Conservation (phyloP, 1,140 invertebrate species). For the Drosophila pectinifera region DNA sequence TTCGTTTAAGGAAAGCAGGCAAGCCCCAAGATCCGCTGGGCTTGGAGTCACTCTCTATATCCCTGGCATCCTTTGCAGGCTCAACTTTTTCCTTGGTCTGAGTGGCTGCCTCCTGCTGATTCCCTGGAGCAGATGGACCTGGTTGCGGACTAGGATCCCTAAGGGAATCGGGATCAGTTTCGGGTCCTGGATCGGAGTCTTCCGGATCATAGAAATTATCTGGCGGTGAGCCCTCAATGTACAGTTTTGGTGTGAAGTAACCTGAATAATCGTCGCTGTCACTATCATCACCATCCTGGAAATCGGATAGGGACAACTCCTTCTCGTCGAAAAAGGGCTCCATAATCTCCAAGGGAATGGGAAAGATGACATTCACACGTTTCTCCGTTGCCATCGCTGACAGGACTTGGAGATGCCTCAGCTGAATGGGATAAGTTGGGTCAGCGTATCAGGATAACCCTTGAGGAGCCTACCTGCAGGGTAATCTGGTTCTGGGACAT, state of each 20-base stretch:
- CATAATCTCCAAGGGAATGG: constrained; percentile 93
- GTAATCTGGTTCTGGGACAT: constrained; percentile 95
- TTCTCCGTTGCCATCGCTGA: constrained; percentile 97
- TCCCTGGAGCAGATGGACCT: too few species aligned
- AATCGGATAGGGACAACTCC: neutral
- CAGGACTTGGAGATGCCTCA: constrained; percentile 89
- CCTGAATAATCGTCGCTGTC: neutral
- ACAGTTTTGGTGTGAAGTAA: constrained; percentile 18
- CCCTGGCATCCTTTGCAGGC: neutral
- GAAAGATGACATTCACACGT: constrained; percentile 98
- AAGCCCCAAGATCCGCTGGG: neutral
- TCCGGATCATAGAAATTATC: neutral
- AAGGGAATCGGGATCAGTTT: too few species aligned
- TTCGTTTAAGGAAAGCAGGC: neutral
- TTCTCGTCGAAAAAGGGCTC: constrained; percentile 11
- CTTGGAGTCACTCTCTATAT: neutral
- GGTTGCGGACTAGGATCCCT: too few species aligned
- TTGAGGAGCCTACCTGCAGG: constrained; percentile 88
- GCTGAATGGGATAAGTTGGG: constrained; percentile 16
- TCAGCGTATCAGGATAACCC: too few species aligned
- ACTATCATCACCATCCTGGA: neutral
- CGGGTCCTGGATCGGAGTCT: too few species aligned
- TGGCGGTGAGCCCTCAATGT: neutral
- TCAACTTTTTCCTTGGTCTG: too few species aligned
- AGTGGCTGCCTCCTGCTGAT: too few species aligned